Conservation (phyloP, 2,888 invertebrate species). For the Nemurella pictetii region DNA sequence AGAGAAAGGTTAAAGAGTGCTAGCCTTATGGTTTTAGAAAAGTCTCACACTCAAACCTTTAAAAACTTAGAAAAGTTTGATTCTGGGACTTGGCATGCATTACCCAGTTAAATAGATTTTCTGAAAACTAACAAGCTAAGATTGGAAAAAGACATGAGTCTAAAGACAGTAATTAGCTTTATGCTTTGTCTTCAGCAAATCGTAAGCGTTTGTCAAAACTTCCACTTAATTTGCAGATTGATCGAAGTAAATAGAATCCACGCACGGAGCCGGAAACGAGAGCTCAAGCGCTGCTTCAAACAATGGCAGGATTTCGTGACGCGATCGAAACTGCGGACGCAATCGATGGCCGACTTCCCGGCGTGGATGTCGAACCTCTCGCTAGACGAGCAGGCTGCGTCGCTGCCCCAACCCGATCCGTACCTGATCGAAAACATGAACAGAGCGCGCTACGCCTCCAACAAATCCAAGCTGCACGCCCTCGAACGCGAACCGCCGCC, state of each 20-base stretch:
- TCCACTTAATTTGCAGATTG: not conserved
- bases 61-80: too few relatives aligned
- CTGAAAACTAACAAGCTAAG: too few relatives aligned
- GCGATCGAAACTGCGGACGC: not conserved
- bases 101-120: too few relatives aligned
- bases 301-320: not conserved
- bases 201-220: too few relatives aligned
- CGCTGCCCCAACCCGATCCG: not conserved
- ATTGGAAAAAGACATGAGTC: too few relatives aligned
- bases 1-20: too few relatives aligned
- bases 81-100: too few relatives aligned
- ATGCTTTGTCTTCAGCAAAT: too few relatives aligned
- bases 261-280: not conserved
- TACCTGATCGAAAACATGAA: constrained; percentile 1
- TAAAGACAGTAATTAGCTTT: too few relatives aligned
- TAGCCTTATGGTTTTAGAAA: too few relatives aligned
- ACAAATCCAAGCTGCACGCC: not conserved
- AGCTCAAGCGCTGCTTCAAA: not conserved
- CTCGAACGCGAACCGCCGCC: not conserved
- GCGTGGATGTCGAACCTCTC: constrained; percentile 26
- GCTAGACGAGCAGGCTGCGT: constrained; percentile 3
- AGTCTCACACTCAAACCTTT: too few relatives aligned
- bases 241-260: not conserved
- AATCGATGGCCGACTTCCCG: constrained; percentile 20
- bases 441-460: not conserved